A percentile compares a stretch with the other conserved stretches of the same genome.
These are phyloP conservation scores for Progne subis DNA, from an alignment of 2,113 vertebrate genomes.

Conservation along the genomic window DNA sequence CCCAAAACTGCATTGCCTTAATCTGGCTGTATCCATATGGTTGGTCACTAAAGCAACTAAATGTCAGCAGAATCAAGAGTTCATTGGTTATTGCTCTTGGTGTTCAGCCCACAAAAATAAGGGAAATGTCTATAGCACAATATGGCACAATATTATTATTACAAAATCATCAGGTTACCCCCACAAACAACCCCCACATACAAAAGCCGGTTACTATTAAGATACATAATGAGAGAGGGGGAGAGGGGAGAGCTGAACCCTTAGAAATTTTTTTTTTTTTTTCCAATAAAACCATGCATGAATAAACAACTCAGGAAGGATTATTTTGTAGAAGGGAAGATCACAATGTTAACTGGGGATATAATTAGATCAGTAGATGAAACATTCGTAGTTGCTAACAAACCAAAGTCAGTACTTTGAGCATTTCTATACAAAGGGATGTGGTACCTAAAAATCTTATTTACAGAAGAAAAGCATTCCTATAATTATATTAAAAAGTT, in stretches of 20 bases:
- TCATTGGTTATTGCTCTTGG: neutral
- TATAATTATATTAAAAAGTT: neutral
- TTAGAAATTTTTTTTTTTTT: neutral
- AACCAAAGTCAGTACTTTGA: neutral
- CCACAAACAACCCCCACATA: neutral
- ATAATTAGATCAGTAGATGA: neutral
- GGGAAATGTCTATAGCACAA: neutral
- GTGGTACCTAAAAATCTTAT: neutral
- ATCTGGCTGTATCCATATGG: neutral
- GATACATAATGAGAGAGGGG: neutral
- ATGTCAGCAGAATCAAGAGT: neutral
- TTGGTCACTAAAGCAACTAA: neutral
- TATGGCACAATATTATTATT: neutral
- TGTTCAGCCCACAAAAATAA: neutral
- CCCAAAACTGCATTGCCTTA: neutral
- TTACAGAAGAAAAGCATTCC: neutral
- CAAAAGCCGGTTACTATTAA: neutral
- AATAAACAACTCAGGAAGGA: neutral
- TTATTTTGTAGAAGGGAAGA: neutral
- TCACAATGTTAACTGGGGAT: neutral
- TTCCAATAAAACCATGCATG: neutral
- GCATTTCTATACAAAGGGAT: neutral
- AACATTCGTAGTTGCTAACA: neutral
- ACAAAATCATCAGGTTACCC: neutral
- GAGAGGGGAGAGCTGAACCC: rapidly evolving